These are phyloP conservation scores for Brachionus plicatilis DNA, from an alignment of 1,140 invertebrate genomes.

Conservation along the genomic window DNA sequence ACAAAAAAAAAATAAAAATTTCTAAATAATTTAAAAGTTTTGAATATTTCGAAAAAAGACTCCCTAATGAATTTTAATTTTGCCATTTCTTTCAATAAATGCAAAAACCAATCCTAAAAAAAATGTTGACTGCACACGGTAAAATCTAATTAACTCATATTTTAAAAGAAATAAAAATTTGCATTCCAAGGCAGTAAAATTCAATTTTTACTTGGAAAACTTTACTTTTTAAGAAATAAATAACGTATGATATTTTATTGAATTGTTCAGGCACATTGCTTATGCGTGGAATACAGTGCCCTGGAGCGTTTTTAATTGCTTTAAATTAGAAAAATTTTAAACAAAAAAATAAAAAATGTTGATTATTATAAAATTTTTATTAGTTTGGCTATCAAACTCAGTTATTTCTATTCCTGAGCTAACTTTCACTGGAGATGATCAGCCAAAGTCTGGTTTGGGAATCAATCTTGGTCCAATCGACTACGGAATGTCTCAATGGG, in stretches of 20 bases:
- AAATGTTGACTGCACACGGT: neutral
- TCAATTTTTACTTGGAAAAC: neutral
- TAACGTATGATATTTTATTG: neutral
- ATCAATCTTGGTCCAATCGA: conserved; percentile 16
- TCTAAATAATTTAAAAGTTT: no score
- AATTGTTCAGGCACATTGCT: neutral
- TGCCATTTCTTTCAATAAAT: no score
- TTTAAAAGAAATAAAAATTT: neutral
- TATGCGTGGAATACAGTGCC: neutral
- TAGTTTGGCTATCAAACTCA: neutral
- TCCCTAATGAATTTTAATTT: no score
- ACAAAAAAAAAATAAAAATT: no score
- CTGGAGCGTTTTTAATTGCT: neutral
- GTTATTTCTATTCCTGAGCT: neutral
- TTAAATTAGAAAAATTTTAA: neutral
- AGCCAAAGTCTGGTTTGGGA: neutral
- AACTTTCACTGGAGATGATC: neutral
- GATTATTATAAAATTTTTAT: neutral
- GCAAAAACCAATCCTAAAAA: no score
- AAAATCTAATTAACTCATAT: neutral
- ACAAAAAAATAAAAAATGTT: neutral
- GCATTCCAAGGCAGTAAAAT: neutral
- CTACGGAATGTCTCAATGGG: neutral
- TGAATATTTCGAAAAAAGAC: no score
- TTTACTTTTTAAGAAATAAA: neutral